Evolutionary conservation across 2,113 vertebrate species (phyloP), one percentile per base, ranked within the genome.

Genomic region (Proteles cristata): DNA sequence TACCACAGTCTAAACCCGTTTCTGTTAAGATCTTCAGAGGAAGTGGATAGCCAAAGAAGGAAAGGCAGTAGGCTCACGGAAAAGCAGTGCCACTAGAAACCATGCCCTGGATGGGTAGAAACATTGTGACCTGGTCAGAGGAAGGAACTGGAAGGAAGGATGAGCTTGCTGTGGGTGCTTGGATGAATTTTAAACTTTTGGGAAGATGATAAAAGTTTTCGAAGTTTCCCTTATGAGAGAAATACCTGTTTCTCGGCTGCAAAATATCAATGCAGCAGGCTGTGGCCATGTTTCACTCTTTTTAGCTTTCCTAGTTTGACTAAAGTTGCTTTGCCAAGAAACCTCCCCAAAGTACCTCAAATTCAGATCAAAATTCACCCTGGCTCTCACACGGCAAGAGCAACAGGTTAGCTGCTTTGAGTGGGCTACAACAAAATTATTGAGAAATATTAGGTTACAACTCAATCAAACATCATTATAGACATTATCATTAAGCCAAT

Each of bases 21-120:
- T 98, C 97, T 93, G 93, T 94, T 94, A 88, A 98, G 98, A 97
- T 94, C 97, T 99, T 98, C 98, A 98, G 96, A 50, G 96, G 48
- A 98, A 89, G 98, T 98, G 98, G 98, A 98, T 97, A 98, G 98
- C 88, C 96, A 83, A 98, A 96, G 96, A 83, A 88, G 96, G 97
- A 84, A 98, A 98, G 45, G 94, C 65, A 82, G 26, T 61, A 97
- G 98, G 96, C 50, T 91, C 61, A 0, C 90, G 86, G 95, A 97
- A 81, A 79, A 97, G 88, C 85, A 94, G 93, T 0, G 3, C 12
- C 87, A 96, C 96, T 66, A 91, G 77, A 93, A 96, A 92, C 89
- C 96, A n/a, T 90, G 86, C 63, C 35, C 0, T 0, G 90, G 71
- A 65, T 39, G 68, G 89, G 88, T 66, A 48, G 90, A 81, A 73